Base-by-base conservation (phyloP, 2,113 vertebrate species). In the Neomonachus schauinslandi region DNA sequence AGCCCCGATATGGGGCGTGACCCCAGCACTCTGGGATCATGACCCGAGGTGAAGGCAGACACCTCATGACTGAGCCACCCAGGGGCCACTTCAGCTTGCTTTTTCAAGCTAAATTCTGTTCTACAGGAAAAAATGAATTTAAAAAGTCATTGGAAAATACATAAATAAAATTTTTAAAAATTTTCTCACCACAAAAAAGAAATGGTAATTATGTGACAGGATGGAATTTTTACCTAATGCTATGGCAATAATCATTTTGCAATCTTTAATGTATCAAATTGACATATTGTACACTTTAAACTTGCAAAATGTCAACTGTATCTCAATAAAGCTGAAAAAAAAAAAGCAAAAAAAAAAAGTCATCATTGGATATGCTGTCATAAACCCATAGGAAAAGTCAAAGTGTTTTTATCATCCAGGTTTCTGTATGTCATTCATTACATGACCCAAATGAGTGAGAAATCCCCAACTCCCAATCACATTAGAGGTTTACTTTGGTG, bases 71-170 rank as follows among this genome's bases (percentile, higher is more conserved):
- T 46, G 46, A 46, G 46, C 46, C 46, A 46, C 46, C 46, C 46
- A 46, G 46, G 46, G 46, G 46, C 46, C 46, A 46, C 53, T 97
- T 95, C 36, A 96, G 81, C 22, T 96, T 22, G 46, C 24, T 95
- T 97, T 96, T 92, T 67, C 91, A 82, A 98, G 89, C 49, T 86
- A 97, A 97, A 14, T 79, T 98, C 5, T 91, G 21, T 96, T 96
- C 67, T 91, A 57, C 0, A 96, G 91, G 6, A n/a, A 87, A 19
- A 4, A 79, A 87, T 22, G 67, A 94, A 95, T 49, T 96, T 96
- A 72, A 85, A 46, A 61, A 97, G 16, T 91, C 87, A 95, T 22
- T 46, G 39, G 72, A 74, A 74, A 26, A 46, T 42, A 24, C 10
- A 42, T 11, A 39, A 24, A 39, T 71, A 22, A 42, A 42, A 74